Conservation (phyloP, 2,113 vertebrate species). For the Eidolon helvum region DNA sequence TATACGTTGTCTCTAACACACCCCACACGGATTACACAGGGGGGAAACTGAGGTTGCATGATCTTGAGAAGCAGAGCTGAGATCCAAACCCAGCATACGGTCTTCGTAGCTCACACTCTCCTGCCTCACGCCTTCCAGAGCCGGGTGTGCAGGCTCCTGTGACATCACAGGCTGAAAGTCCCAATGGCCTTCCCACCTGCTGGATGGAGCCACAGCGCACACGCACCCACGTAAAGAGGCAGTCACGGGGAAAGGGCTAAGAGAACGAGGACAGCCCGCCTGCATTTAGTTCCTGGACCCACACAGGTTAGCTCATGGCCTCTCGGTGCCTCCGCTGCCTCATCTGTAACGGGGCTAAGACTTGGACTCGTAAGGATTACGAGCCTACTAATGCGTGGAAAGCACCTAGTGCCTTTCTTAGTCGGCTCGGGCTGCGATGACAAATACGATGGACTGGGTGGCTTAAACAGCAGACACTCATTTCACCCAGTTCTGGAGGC, state of each 20-base stretch:
- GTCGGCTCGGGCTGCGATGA: not conserved
- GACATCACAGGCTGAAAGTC: accelerated
- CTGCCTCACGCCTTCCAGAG: not conserved
- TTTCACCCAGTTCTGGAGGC: not conserved
- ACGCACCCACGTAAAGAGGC: accelerated
- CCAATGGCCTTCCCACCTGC: not conserved
- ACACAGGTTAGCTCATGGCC: accelerated
- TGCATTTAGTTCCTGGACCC: accelerated
- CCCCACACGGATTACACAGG: not conserved
- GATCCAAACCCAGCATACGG: accelerated
- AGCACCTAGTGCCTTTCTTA: not conserved
- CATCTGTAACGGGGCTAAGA: not conserved
- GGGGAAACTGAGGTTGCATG: not conserved
- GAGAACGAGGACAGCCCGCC: accelerated
- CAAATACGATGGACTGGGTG: not conserved
- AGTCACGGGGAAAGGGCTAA: not conserved
- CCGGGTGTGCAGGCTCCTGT: accelerated
- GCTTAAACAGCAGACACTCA: not conserved
- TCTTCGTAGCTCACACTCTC: not conserved
- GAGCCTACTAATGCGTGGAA: accelerated
- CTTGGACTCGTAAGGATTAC: no score
- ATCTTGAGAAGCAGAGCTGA: not conserved
- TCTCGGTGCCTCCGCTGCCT: not conserved
- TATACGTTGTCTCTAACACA: accelerated
- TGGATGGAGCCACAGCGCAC: accelerated